These are phyloP conservation scores for Watsonalla binaria DNA, from an alignment of 2,888 invertebrate species.

Conservation along the genomic window DNA sequence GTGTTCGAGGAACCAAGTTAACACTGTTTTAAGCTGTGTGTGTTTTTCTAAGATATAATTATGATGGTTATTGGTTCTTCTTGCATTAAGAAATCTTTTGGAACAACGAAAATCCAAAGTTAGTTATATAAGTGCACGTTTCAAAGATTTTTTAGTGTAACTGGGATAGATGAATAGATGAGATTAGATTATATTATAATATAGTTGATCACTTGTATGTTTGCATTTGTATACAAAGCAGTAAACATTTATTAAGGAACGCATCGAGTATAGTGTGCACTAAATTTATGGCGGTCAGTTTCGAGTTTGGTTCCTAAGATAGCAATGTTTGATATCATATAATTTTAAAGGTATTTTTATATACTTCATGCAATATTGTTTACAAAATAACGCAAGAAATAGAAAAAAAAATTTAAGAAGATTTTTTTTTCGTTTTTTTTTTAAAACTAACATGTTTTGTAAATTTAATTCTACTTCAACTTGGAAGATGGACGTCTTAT, in stretches of 20 bases:
- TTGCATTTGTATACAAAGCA: constrained; percentile 26
- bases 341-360: constrained; percentile 16
- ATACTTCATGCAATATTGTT: not conserved
- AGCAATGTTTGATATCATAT: constrained; percentile 12
- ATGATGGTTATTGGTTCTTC: constrained; percentile 10
- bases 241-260: constrained; percentile 16
- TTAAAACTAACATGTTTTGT: no score
- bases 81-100: constrained; percentile 31
- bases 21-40: constrained; percentile 52
- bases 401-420: no score
- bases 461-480: no score
- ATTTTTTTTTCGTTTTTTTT: no score
- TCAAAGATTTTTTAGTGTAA: constrained; percentile 31
- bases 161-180: constrained; percentile 18
- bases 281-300: constrained; percentile 23
- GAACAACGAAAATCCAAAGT: constrained; percentile 25
- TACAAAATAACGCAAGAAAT: no score
- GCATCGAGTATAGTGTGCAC: constrained; percentile 15
- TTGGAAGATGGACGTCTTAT: no score
- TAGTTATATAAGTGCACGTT: constrained; percentile 16
- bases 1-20: constrained; percentile 52
- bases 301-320: constrained; percentile 26
- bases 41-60: constrained; percentile 44
- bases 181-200: constrained; percentile 19
- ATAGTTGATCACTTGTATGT: constrained; percentile 34